These are phyloP conservation scores for Chiroxiphia lanceolata DNA, from an alignment of 2,797 vertebrate species.

Conservation along the genomic window DNA sequence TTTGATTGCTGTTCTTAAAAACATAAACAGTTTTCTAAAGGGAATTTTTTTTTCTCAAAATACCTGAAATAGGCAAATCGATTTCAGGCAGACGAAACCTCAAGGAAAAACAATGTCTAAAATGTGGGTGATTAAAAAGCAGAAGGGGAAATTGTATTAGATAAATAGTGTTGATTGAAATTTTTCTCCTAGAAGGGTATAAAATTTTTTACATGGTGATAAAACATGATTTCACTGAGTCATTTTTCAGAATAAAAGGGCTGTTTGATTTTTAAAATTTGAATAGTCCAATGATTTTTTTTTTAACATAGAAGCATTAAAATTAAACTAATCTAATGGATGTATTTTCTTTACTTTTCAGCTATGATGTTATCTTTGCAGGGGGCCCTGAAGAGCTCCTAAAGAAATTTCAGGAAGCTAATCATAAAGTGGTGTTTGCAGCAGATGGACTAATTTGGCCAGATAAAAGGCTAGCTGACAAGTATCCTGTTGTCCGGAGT, in stretches of 20 bases:
- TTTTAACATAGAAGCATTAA: background rate
- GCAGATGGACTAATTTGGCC: conserved; percentile 95
- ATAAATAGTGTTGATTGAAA: background rate
- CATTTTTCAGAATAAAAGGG: background rate
- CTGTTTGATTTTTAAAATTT: background rate
- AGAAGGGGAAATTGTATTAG: background rate
- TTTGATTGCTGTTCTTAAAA: background rate
- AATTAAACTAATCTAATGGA: background rate
- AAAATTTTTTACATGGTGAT: background rate
- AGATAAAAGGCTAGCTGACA: conserved; percentile 89
- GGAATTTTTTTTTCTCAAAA: background rate
- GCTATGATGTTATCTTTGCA: conserved; percentile 95
- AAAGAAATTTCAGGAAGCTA: conserved; percentile 89
- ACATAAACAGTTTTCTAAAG: background rate
- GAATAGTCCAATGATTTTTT: background rate
- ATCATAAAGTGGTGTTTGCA: conserved; percentile 92
- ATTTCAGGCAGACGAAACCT: background rate
- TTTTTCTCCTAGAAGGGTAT: background rate
- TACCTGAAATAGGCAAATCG: background rate
- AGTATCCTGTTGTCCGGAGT: conserved; percentile 88
- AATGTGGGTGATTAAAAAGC: background rate
- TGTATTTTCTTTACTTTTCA: conserved; percentile 59
- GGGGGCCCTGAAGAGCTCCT: conserved; percentile 91
- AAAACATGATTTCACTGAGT: background rate
- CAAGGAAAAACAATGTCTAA: background rate